Conservation (phyloP, 1,140 invertebrate genomes). For the Trichomalopsis sarcophagae region DNA sequence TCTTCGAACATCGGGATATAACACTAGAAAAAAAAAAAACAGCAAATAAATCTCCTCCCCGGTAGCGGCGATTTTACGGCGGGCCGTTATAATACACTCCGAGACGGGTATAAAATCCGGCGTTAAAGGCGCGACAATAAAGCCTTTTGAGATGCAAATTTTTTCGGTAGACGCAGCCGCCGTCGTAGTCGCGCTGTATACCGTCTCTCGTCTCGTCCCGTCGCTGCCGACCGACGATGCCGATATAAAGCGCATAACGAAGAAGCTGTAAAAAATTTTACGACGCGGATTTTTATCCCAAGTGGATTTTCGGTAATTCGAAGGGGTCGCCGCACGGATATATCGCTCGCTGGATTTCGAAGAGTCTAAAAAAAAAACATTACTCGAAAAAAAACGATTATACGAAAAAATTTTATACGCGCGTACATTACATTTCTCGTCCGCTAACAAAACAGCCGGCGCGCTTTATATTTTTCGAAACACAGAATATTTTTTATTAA, state of each 20-base stretch:
- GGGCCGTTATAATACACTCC: background rate
- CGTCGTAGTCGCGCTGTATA: too few relatives aligned
- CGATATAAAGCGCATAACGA: background rate
- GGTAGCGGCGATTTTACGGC: background rate
- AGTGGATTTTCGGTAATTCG: background rate
- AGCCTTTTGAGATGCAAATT: conserved; percentile 15
- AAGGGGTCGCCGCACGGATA: background rate
- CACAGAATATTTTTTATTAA: too few relatives aligned
- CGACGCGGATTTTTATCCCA: background rate
- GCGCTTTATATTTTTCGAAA: too few relatives aligned
- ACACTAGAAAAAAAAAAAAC: background rate
- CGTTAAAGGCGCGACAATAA: conserved; percentile 21
- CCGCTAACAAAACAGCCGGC: too few relatives aligned
- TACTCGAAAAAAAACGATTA: too few relatives aligned
- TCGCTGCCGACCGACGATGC: background rate
- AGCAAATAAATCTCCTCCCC: background rate
- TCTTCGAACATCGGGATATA: background rate
- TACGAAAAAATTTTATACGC: too few relatives aligned
- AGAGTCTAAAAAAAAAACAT: too few relatives aligned
- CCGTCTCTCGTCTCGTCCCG: background rate
- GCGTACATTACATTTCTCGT: too few relatives aligned
- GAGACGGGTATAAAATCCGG: conserved; percentile 14
- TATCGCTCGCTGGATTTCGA: too few relatives aligned
- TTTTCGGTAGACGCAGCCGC: background rate
- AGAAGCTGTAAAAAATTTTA: conserved; percentile 17